Evolutionary conservation across 1,140 invertebrate genomes (phyloP).

Genomic region (Cydia strobilella): DNA sequence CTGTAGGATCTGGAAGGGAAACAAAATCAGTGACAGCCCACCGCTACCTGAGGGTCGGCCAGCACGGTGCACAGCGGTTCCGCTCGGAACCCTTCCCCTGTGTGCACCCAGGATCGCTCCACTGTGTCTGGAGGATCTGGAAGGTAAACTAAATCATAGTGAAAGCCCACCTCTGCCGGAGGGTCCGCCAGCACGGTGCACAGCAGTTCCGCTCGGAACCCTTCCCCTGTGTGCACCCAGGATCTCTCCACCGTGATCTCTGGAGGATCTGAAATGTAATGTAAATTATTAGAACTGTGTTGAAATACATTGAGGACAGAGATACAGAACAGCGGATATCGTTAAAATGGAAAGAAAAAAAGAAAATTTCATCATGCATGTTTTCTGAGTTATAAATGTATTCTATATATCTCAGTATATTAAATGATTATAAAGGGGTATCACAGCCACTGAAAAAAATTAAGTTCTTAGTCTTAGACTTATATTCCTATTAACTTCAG

Average conservation of each 20-base stretch:
- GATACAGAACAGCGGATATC: too few species aligned
- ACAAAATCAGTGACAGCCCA: slow-evolving; percentile 54
- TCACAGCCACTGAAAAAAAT: too few species aligned
- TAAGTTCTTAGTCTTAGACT: too few species aligned
- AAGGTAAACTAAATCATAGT: slow-evolving; percentile 33
- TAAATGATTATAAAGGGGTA: too few species aligned
- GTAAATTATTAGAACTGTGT: neutral
- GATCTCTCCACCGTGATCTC: slow-evolving; percentile 84
- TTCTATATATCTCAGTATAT: too few species aligned
- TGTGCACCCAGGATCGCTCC: slow-evolving; percentile 86
- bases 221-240: slow-evolving; percentile 88
- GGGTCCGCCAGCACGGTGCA: slow-evolving; percentile 88
- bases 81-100: slow-evolving; percentile 86
- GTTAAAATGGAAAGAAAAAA: too few species aligned
- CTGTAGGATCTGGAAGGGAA: too few species aligned
- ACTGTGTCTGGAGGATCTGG: slow-evolving; percentile 85
- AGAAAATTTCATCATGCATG: too few species aligned
- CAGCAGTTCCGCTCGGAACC: slow-evolving; percentile 85
- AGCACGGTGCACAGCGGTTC: slow-evolving; percentile 87
- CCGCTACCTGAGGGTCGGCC: slow-evolving; percentile 86
- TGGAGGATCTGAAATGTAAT: slow-evolving; percentile 79
- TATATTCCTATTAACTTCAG: too few species aligned
- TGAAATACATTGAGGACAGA: too few species aligned
- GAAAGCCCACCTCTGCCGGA: slow-evolving; percentile 82
- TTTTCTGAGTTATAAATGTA: too few species aligned